Conservation (phyloP, 2,888 invertebrate species). For the Saturnia pavonia region DNA sequence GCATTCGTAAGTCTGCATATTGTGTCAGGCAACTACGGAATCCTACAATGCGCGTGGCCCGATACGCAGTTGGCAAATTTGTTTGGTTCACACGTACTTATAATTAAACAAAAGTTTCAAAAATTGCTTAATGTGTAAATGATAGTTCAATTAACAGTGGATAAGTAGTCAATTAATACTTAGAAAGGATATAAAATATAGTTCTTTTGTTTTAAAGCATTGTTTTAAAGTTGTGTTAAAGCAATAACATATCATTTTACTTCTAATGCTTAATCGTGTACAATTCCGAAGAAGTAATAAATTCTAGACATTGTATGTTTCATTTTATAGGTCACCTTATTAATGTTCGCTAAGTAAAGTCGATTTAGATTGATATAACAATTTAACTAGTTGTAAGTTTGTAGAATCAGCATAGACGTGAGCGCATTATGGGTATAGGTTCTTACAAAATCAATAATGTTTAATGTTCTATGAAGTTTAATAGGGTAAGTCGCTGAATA, state of each 20-base stretch:
- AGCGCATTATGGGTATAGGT: background rate
- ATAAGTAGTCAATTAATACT: background rate
- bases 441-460: conserved; percentile 7
- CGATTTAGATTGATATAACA: background rate
- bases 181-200: no score
- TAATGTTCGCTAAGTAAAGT: background rate
- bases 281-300: background rate
- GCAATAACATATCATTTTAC: background rate
- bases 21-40: no score
- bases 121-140: background rate
- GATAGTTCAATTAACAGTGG: background rate
- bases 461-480: conserved; percentile 7
- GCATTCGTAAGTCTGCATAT: no score
- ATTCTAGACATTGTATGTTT: background rate
- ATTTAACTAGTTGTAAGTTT: background rate
- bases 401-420: background rate
- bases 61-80: no score
- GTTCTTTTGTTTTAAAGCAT: background rate
- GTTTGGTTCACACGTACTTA: no score
- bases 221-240: background rate
- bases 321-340: background rate
- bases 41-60: no score
- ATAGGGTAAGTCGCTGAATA: background rate
- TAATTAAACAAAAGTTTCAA: background rate
- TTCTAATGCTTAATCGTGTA: background rate